These are phyloP conservation scores for Metallyticus violacea DNA, from an alignment of 2,888 invertebrate genomes.

Conservation along the genomic window DNA sequence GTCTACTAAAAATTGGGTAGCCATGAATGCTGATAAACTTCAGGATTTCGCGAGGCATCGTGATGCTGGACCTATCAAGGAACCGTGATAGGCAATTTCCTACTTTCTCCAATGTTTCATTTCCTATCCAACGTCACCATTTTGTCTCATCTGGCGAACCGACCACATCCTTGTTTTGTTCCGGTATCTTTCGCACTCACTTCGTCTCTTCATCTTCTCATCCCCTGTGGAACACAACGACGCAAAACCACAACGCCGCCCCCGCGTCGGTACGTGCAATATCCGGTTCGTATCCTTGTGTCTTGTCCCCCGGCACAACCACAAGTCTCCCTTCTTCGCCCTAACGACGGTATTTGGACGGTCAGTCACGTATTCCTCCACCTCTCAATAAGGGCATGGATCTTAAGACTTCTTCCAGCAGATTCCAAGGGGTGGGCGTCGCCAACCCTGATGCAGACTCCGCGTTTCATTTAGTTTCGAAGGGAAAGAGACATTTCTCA, in stretches of 20 bases:
- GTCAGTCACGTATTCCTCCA: constrained; percentile 5
- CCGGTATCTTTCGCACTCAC: not conserved
- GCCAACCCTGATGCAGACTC: not conserved
- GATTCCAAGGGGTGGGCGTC: not conserved
- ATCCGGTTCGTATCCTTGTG: constrained; percentile 6
- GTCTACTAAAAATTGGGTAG: too few species aligned
- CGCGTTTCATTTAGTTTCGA: not conserved
- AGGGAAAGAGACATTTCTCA: not conserved
- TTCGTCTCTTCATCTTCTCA: not conserved
- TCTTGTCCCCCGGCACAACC: not conserved
- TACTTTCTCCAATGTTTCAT: not conserved
- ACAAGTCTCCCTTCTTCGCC: not conserved
- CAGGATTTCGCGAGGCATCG: too few species aligned
- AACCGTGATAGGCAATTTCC: too few species aligned
- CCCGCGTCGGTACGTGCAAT: constrained; percentile 1
- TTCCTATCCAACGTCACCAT: not conserved
- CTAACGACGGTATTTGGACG: not conserved
- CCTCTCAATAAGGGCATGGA: constrained; percentile 12
- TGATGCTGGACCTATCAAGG: too few species aligned
- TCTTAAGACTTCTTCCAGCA: not conserved
- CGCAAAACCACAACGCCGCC: too few species aligned
- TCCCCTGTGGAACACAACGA: not conserved
- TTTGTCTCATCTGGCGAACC: not conserved
- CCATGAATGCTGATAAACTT: too few species aligned
- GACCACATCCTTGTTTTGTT: not conserved